Conservation (phyloP, 1,140 invertebrate genomes). For the Onthophagus taurus region DNA sequence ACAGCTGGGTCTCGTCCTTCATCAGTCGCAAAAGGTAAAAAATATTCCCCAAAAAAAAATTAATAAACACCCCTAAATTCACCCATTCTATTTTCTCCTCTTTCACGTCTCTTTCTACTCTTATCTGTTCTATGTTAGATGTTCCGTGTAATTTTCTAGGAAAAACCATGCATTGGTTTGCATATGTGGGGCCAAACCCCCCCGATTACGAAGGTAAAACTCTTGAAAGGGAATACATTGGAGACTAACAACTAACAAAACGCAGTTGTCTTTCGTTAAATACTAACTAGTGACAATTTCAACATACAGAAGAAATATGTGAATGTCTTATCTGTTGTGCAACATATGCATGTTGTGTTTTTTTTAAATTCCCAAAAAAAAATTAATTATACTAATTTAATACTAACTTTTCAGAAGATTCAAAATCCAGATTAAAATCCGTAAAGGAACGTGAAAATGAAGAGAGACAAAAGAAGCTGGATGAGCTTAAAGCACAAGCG, state of each 20-base stretch:
- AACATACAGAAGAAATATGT: neutral
- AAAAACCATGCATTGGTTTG: constrained; percentile 26
- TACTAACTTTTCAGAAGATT: constrained; percentile 35
- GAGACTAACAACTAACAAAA: neutral
- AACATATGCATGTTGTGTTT: no score
- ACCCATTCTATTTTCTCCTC: neutral
- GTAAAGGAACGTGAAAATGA: constrained; percentile 75
- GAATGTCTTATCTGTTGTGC: neutral
- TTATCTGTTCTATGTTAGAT: constrained; percentile 12
- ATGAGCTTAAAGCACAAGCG: constrained; percentile 77
- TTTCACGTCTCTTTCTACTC: constrained; percentile 4
- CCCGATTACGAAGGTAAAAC: constrained; percentile 15
- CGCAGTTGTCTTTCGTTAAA: neutral
- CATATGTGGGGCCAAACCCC: constrained; percentile 27
- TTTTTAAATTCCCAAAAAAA: no score
- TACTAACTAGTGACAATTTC: neutral
- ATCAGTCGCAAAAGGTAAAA: constrained; percentile 20
- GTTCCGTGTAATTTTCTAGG: constrained; percentile 12
- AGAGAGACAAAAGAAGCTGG: constrained; percentile 72
- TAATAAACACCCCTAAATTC: neutral
- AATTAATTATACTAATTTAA: no score
- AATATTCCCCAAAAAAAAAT: neutral
- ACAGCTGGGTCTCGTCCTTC: constrained; percentile 25
- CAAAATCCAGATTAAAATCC: constrained; percentile 51
- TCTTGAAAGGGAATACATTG: constrained; percentile 7